Conservation (phyloP, 2,113 vertebrate species). For the Chamaea fasciata region DNA sequence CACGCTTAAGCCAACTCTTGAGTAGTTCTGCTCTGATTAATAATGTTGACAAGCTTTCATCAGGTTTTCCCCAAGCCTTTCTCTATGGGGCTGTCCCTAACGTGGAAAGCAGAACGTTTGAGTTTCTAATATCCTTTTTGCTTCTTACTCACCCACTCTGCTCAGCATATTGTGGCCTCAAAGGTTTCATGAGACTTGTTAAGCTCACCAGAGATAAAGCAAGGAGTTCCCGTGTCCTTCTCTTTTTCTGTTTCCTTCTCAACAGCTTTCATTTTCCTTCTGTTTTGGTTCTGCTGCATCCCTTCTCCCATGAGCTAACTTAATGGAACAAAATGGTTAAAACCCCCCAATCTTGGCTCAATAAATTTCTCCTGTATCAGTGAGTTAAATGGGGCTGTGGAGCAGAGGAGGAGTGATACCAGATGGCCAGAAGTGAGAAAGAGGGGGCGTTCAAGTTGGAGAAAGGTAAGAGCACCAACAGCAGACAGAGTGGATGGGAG, state of each 20-base stretch:
- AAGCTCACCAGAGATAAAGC: background rate
- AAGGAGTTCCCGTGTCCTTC: background rate
- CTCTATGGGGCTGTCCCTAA: background rate
- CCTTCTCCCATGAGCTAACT: background rate
- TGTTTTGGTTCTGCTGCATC: background rate
- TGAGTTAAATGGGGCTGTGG: background rate
- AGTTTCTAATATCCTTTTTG: background rate
- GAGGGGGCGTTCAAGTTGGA: background rate
- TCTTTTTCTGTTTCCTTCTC: background rate
- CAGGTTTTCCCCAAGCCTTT: background rate
- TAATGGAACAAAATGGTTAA: background rate
- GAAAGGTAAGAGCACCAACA: background rate
- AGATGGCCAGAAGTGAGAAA: background rate
- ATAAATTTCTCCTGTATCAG: background rate
- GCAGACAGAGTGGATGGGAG: background rate
- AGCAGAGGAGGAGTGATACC: background rate
- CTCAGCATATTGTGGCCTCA: background rate
- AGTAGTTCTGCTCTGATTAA: background rate
- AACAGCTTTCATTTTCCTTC: background rate
- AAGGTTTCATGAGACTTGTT: background rate
- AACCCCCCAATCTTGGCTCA: accelerated
- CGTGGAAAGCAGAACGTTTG: background rate
- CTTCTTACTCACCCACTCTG: background rate
- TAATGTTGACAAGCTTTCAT: background rate
- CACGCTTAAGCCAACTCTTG: background rate